Evolutionary conservation across 2,888 invertebrate species (phyloP).

Genomic region (Neuroscelio doddi): DNA sequence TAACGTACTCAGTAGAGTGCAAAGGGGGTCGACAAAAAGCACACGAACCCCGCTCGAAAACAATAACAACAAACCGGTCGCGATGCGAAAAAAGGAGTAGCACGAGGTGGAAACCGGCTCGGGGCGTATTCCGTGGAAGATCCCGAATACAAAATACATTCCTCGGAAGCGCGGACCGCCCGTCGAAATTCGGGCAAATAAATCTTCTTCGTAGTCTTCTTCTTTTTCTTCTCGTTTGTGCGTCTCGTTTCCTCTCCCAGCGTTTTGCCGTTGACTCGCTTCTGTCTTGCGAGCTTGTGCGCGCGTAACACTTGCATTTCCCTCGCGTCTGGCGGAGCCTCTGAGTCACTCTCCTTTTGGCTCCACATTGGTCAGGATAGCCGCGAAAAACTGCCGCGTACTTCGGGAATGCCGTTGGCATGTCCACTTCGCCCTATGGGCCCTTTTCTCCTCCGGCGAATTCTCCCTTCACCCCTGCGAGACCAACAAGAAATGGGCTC

Average conservation of each 20-base stretch:
- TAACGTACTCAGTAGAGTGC: conserved; percentile 4
- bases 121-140: conserved; percentile 64
- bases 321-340: conserved; percentile 44
- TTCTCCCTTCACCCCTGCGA: conserved; percentile 45
- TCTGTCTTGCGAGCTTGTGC: neutral
- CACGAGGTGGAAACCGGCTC: conserved; percentile 31
- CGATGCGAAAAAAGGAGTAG: conserved; percentile 43
- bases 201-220: conserved; percentile 60
- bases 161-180: conserved; percentile 60
- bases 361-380: conserved; percentile 52
- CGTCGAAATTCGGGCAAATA: conserved; percentile 69
- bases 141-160: conserved; percentile 70
- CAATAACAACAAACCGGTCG: conserved; percentile 64
- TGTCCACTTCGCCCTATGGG: conserved; percentile 54
- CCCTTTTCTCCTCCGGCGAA: conserved; percentile 52
- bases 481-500: conserved; percentile 56
- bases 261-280: neutral
- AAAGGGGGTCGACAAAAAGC: conserved; percentile 21
- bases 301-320: conserved; percentile 51
- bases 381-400: conserved; percentile 64
- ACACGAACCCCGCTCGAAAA: conserved; percentile 24
- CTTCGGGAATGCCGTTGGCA: conserved; percentile 69
- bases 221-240: conserved; percentile 42
- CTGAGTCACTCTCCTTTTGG: conserved; percentile 63
- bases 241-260: conserved; percentile 15